phyloP scores from a whole-genome alignment of 2,797 vertebrate species.

The Mycteria americana region DNA sequence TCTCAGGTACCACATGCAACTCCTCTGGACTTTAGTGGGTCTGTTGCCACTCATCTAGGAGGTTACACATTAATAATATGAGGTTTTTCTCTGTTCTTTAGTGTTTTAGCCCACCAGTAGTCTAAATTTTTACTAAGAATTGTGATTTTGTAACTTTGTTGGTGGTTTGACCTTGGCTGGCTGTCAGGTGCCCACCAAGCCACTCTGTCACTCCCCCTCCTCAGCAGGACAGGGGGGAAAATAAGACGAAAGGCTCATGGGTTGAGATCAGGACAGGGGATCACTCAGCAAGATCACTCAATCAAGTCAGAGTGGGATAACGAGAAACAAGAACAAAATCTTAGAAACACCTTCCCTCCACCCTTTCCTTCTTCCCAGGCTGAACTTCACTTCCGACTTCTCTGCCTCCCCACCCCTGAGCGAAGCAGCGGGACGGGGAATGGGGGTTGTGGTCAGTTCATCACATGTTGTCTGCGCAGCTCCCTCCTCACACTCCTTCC shows the following conservation, averaged over 20 bases:
- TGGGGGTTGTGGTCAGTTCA: rapidly evolving
- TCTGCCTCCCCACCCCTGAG: neutral
- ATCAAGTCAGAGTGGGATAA: neutral
- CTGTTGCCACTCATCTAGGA: neutral
- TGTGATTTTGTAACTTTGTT: neutral
- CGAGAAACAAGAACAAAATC: neutral
- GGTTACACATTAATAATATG: neutral
- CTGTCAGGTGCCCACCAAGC: neutral
- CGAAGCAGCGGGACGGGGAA: rapidly evolving
- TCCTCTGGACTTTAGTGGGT: neutral
- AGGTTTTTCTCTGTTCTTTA: neutral
- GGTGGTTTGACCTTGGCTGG: neutral
- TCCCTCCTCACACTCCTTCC: neutral
- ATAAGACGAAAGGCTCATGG: neutral
- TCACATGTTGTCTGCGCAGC: neutral
- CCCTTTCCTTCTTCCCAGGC: rapidly evolving
- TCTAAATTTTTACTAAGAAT: neutral
- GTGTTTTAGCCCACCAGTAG: neutral
- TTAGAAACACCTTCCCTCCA: neutral
- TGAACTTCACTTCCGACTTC: neutral
- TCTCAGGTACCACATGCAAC: neutral
- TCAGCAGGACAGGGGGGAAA: neutral
- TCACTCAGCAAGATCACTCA: neutral
- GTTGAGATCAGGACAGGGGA: neutral
- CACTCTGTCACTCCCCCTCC: neutral